phyloP scores from a whole-genome alignment of 2,888 invertebrate genomes.

The Nymphalis urticae region DNA sequence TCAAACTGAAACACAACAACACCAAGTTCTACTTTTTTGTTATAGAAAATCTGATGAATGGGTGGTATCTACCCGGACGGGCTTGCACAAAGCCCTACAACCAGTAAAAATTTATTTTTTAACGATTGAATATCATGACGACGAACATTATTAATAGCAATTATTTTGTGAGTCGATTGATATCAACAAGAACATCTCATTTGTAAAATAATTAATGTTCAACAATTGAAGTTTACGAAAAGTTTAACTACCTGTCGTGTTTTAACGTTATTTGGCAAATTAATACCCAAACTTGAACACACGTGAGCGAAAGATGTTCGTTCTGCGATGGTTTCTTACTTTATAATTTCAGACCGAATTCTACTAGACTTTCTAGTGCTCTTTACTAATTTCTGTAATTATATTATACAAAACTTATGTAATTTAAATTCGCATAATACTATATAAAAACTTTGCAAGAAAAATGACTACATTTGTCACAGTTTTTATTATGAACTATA shows the following conservation, averaged over 20 bases:
- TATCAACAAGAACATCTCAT: background rate
- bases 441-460: background rate
- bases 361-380: conserved; percentile 29
- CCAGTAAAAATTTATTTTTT: no score
- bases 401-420: conserved; percentile 25
- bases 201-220: conserved; percentile 74
- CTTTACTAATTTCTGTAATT: conserved; percentile 33
- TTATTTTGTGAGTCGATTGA: background rate
- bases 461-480: no score
- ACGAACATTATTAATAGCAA: no score
- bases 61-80: no score
- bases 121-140: no score
- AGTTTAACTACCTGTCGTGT: conserved; percentile 70
- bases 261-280: conserved; percentile 76
- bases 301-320: conserved; percentile 72
- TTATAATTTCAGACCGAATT: conserved; percentile 42
- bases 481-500: no score
- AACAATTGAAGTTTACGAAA: conserved; percentile 72
- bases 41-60: no score
- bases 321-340: conserved; percentile 62
- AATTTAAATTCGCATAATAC: background rate
- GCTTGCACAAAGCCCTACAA: no score
- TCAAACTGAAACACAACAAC: no score
- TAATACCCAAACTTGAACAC: conserved; percentile 75
- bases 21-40: no score